Conservation (phyloP, 2,888 invertebrate genomes). For the Stenolophus ochropezus region DNA sequence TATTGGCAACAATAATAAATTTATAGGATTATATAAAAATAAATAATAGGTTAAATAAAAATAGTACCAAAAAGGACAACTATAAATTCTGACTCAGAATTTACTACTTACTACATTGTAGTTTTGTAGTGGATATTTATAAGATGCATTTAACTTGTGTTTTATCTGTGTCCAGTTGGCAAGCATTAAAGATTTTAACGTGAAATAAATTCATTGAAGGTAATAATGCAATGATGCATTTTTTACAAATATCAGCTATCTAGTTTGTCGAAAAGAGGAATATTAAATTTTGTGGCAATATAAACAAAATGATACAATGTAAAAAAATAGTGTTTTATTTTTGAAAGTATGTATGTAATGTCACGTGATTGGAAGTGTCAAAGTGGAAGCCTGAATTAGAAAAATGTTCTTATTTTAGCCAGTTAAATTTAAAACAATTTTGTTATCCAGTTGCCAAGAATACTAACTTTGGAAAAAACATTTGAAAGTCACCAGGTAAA, state of each 20-base stretch:
- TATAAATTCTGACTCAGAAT: neutral
- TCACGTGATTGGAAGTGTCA: neutral
- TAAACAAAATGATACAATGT: too few relatives aligned
- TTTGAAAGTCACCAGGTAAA: constrained; percentile 50
- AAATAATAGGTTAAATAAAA: too few relatives aligned
- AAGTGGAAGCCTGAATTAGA: neutral
- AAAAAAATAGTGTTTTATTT: neutral
- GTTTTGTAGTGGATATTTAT: neutral
- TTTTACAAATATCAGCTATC: too few relatives aligned
- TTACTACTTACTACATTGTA: neutral
- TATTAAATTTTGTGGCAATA: too few relatives aligned
- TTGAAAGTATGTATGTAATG: neutral
- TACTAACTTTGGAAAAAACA: constrained; percentile 32
- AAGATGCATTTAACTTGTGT: neutral
- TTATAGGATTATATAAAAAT: too few relatives aligned
- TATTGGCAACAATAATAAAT: too few relatives aligned
- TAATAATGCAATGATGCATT: neutral
- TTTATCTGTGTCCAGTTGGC: neutral
- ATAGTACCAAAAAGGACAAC: too few relatives aligned
- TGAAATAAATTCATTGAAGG: neutral
- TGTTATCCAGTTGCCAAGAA: constrained; percentile 11
- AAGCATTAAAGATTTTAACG: neutral
- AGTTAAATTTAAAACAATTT: constrained; percentile 10
- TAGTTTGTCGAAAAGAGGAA: too few relatives aligned
- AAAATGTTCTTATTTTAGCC: constrained; percentile 27